phyloP scores from a whole-genome alignment of 2,888 invertebrate species.

The Limnephilus lunatus region DNA sequence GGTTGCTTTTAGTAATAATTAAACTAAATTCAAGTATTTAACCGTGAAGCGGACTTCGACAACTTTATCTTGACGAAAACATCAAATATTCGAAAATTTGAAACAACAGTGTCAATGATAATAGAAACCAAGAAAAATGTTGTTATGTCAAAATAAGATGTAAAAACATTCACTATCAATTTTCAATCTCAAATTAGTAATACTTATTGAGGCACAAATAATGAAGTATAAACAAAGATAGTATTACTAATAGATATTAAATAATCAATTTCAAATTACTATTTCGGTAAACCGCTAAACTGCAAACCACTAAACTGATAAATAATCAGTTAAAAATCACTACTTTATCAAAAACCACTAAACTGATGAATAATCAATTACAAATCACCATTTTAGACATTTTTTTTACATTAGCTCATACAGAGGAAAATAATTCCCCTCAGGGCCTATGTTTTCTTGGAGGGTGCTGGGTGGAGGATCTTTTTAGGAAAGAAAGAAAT shows the following conservation, averaged over 20 bases:
- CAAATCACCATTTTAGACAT: too few relatives aligned
- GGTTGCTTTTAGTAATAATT: too few relatives aligned
- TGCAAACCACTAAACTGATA: background rate
- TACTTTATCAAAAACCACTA: background rate
- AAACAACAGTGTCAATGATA: background rate
- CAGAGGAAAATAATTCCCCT: too few relatives aligned
- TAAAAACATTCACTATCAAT: background rate
- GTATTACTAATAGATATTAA: background rate
- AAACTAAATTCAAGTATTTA: too few relatives aligned
- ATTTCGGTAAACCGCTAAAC: background rate
- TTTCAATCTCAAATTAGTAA: background rate
- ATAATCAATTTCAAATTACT: background rate
- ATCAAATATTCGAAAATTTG: background rate
- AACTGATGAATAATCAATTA: background rate
- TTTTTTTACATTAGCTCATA: too few relatives aligned
- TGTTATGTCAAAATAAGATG: background rate
- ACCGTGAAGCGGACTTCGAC: too few relatives aligned
- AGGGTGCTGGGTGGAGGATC: too few relatives aligned
- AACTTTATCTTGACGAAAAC: background rate
- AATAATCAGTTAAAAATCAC: background rate
- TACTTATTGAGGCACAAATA: background rate
- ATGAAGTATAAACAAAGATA: background rate
- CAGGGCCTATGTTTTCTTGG: too few relatives aligned
- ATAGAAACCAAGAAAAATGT: background rate
- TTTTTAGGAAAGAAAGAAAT: too few relatives aligned